A percentile compares a stretch with the other conserved stretches of the same genome.
These are phyloP conservation scores for Paratrypauchen microcephalus DNA, from an alignment of 2,797 vertebrate species.

Conservation along the genomic window DNA sequence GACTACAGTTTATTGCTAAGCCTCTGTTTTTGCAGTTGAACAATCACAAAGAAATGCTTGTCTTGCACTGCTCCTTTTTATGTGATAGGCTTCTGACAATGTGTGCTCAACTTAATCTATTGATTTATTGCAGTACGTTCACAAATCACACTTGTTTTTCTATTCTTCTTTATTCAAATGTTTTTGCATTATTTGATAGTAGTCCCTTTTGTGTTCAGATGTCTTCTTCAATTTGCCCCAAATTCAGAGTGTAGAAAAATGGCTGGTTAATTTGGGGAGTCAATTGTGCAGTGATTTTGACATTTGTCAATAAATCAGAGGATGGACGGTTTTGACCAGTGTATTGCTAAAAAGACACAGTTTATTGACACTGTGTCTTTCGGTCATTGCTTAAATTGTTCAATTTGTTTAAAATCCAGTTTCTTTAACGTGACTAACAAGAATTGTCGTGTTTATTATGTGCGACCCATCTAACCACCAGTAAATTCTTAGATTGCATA, in stretches of 20 bases:
- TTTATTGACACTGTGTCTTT: no score
- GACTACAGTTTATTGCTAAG: slow-evolving; percentile 19
- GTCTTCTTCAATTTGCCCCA: background rate
- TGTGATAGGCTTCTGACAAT: background rate
- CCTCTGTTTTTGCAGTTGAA: background rate
- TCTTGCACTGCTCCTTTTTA: slow-evolving; percentile 4
- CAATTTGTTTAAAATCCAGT: no score
- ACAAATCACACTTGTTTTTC: background rate
- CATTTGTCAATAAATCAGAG: no score
- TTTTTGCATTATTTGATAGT: background rate
- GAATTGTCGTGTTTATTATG: no score
- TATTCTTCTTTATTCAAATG: background rate
- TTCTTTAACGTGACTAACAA: no score
- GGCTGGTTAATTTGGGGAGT: no score
- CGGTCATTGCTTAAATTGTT: no score
- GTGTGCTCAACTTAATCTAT: background rate
- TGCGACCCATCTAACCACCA: no score
- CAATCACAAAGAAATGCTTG: background rate
- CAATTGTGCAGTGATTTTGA: no score
- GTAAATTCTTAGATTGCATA: no score
- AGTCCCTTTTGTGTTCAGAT: background rate
- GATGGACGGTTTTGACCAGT: no score
- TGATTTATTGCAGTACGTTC: background rate
- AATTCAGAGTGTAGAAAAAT: background rate
- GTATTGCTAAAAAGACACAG: no score